Evolutionary conservation across 2,113 vertebrate genomes (phyloP).

Genomic region (Cisticola juncidis): DNA sequence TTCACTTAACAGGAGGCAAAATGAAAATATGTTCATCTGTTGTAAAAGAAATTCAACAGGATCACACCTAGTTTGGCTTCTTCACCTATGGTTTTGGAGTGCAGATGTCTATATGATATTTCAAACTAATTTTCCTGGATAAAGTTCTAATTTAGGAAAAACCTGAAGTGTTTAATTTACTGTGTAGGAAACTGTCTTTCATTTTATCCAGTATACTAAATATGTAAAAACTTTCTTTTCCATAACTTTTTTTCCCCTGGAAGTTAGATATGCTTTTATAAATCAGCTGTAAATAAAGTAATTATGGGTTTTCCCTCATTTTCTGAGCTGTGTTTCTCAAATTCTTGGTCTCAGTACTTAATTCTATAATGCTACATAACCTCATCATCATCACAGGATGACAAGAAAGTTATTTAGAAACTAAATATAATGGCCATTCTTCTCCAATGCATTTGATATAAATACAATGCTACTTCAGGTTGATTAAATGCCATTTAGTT

Average conservation of each 20-base stretch:
- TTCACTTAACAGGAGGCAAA: constrained; percentile 60
- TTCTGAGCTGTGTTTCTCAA: background rate
- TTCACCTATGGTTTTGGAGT: background rate
- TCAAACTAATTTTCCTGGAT: background rate
- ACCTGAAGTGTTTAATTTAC: background rate
- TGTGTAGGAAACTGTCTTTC: background rate
- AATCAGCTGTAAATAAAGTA: background rate
- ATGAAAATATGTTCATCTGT: background rate
- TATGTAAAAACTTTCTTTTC: background rate
- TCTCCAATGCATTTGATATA: background rate
- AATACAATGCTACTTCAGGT: background rate
- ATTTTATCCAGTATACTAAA: background rate
- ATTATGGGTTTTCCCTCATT: background rate
- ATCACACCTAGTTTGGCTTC: background rate
- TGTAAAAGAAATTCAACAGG: background rate
- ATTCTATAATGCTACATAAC: background rate
- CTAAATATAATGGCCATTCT: constrained; percentile 12
- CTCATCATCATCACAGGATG: background rate
- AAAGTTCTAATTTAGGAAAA: background rate
- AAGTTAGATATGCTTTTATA: background rate
- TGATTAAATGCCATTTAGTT: constrained; percentile 20
- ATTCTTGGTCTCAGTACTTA: background rate
- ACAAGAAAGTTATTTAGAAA: constrained; percentile 27
- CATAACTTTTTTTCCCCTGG: background rate
- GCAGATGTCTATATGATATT: background rate